Percentiles rank a stretch among this genome's conserved stretches.
phyloP scores from a whole-genome alignment of 2,113 vertebrate species.

The Brachirus orientalis region DNA sequence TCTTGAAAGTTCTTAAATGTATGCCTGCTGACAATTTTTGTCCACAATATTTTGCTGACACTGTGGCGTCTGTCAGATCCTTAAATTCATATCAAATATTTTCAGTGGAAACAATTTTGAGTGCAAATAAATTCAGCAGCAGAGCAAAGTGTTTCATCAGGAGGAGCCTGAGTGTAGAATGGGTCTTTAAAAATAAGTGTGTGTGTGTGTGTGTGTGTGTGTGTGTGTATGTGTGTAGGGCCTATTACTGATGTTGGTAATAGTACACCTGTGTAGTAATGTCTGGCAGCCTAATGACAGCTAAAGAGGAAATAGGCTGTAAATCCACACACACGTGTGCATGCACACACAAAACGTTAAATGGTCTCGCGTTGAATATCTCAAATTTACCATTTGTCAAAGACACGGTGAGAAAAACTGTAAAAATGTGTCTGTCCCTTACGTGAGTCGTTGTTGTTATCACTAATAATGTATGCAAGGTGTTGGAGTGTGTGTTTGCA shows the following conservation, averaged over 20 bases:
- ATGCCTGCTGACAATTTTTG: no score
- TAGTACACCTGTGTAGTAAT: slow-evolving; percentile 74
- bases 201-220: slow-evolving; percentile 21
- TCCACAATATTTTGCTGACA: no score
- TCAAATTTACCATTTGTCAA: slow-evolving; percentile 38
- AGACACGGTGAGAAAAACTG: slow-evolving; percentile 32
- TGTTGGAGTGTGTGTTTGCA: slow-evolving; percentile 34
- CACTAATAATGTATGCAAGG: slow-evolving; percentile 27
- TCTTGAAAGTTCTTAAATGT: no score
- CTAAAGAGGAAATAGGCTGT: slow-evolving; percentile 73
- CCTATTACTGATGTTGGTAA: slow-evolving; percentile 70
- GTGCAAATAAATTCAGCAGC: slow-evolving; percentile 28
- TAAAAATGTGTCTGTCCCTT: slow-evolving; percentile 23
- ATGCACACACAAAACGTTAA: slow-evolving; percentile 19
- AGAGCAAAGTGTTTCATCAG: slow-evolving; percentile 45
- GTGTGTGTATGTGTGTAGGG: slow-evolving; percentile 22
- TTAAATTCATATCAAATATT: not conserved
- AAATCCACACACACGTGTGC: slow-evolving; percentile 52
- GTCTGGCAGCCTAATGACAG: slow-evolving; percentile 75
- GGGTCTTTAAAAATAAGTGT: slow-evolving; percentile 44
- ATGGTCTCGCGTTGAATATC: slow-evolving; percentile 27
- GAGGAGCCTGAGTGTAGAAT: slow-evolving; percentile 48
- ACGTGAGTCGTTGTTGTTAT: not conserved
- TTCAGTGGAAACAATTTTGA: not conserved
- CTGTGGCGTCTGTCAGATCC: no score